Evolutionary conservation across 1,140 invertebrate species (phyloP), one percentile per base, ranked within the genome.

Genomic region (Apolygus lucorum): DNA sequence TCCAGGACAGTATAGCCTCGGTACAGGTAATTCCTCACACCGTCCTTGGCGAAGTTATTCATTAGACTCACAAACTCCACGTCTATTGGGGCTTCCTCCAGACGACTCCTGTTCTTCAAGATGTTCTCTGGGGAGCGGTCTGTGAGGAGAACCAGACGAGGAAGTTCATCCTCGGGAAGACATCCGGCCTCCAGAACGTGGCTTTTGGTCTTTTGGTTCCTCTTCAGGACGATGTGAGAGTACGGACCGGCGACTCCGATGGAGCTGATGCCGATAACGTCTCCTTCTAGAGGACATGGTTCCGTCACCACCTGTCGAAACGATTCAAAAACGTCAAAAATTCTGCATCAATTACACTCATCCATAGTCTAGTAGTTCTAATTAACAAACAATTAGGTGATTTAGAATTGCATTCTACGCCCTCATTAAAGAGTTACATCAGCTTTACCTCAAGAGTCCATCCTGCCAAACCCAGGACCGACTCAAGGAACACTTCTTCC

Each of bases 241-340:
- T 86, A 86, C 24, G 82, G 79, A 25, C 86, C 86, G 72, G 85
- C 84, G 76, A 88, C 84, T n/a, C 85, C 85, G 77, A 87, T 86
- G 26, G 83, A 84, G 75, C 84, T 87, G 14, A 88, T 76, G n/a
- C 79, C 84, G 28, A 85, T 79, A 67, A 80, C 74, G 21, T 81
- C 74, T 17, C 74, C 75, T 49, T 79, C 74, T 76, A 85, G 81
- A 26, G 77, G 76, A 0, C 78, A 82, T 59, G 79, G 78, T 71
- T 85, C 78, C 14, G 78, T 79, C 1, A 87, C 84, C 29, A 87
- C 85, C 77, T 78, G n/a, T n/a, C n/a, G n/a, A n/a, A n/a, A n/a
- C n/a, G n/a, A n/a, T n/a, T n/a, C n/a, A n/a, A n/a, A n/a, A n/a
- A n/a, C n/a, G n/a, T n/a, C n/a, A n/a, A n/a, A n/a, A n/a, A n/a